phyloP scores from a whole-genome alignment of 2,888 invertebrate species.

The Lochmaea capreae region DNA sequence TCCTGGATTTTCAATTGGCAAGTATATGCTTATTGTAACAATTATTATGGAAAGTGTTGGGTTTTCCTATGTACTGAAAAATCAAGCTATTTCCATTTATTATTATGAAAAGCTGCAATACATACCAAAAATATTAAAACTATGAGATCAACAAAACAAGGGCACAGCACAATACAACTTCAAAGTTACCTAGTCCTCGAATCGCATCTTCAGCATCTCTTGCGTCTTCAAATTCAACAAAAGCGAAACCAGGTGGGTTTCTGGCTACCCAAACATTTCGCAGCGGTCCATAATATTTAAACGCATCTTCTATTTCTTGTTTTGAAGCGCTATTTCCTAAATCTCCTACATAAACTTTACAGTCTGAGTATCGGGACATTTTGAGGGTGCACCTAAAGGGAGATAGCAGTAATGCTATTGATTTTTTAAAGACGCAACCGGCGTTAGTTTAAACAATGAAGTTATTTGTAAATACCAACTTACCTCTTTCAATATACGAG shows the following conservation, averaged over 20 bases:
- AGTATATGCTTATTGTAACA: neutral
- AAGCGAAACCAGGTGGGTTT: constrained; percentile 93
- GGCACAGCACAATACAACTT: constrained; percentile 25
- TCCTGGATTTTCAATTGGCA: neutral
- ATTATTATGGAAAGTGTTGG: too few species aligned
- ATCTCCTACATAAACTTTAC: constrained; percentile 94
- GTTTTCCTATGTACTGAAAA: too few species aligned
- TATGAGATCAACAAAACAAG: constrained; percentile 28
- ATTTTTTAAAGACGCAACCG: constrained; percentile 44
- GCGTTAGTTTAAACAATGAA: constrained; percentile 15
- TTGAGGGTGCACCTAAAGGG: constrained; percentile 48
- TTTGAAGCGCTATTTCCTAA: constrained; percentile 91
- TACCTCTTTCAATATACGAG: constrained; percentile 19
- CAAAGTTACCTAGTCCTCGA: constrained; percentile 77
- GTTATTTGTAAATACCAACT: constrained; percentile 6
- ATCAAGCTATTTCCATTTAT: neutral
- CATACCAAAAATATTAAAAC: constrained; percentile 26
- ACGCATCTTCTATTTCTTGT: constrained; percentile 88
- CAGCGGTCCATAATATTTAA: constrained; percentile 88
- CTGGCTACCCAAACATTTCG: constrained; percentile 95
- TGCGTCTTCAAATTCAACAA: constrained; percentile 90
- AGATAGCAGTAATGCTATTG: constrained; percentile 42
- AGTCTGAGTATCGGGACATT: constrained; percentile 86
- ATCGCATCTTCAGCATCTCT: constrained; percentile 90
- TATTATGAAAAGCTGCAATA: neutral